Conservation (phyloP, 2,797 vertebrate species). For the Percopsis omiscomaycus region DNA sequence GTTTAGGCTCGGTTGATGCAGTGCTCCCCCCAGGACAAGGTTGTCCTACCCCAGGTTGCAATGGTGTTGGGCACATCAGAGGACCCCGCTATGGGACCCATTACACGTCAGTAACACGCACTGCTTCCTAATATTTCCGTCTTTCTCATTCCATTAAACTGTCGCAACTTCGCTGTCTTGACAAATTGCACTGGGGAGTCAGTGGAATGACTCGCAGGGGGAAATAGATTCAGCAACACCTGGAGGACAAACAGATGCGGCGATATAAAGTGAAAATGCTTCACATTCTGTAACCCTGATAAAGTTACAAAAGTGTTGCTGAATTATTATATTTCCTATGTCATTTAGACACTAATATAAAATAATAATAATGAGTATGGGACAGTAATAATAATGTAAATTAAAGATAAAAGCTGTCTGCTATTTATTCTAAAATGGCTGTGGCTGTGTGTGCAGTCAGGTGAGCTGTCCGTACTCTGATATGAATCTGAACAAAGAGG, state of each 20-base stretch:
- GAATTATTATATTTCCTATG: neutral
- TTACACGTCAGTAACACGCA: conserved; percentile 82
- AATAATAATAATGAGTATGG: too few relatives aligned
- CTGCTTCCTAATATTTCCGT: conserved; percentile 1
- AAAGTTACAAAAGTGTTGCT: too few relatives aligned
- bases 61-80: conserved; percentile 86
- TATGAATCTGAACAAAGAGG: conserved; percentile 87
- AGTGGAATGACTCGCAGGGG: too few relatives aligned
- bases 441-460: conserved; percentile 65
- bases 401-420: too few relatives aligned
- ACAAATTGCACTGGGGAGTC: too few relatives aligned
- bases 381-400: too few relatives aligned
- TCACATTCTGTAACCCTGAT: too few relatives aligned
- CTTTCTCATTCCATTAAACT: neutral
- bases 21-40: conserved; percentile 77
- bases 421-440: neutral
- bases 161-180: neutral
- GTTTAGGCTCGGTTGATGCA: conserved; percentile 74
- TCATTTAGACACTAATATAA: too few relatives aligned
- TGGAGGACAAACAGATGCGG: too few relatives aligned
- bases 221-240: too few relatives aligned
- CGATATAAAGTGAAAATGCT: too few relatives aligned
- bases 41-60: conserved; percentile 89
- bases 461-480: conserved; percentile 91
- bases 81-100: conserved; percentile 90